Evolutionary conservation across 2,888 invertebrate genomes (phyloP).

Genomic region (Monochamus alternatus): DNA sequence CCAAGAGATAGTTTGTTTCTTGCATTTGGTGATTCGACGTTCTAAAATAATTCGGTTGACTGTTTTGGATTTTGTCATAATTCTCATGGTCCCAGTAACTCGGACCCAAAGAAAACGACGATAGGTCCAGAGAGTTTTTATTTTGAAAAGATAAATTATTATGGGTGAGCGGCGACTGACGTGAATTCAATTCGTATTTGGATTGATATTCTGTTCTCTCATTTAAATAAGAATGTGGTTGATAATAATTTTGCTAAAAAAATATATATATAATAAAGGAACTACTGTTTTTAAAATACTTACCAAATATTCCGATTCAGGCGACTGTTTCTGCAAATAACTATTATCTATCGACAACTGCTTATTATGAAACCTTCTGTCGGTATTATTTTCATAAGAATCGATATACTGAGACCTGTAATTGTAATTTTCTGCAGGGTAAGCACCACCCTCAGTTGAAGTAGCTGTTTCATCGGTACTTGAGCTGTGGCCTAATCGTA

Average conservation of each 20-base stretch:
- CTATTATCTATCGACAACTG: conserved; percentile 56
- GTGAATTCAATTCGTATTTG: conserved; percentile 46
- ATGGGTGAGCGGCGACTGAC: conserved; percentile 43
- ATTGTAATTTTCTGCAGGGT: conserved; percentile 57
- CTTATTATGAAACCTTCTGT: conserved; percentile 49
- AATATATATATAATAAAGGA: conserved; percentile 29
- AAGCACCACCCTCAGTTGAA: conserved; percentile 57
- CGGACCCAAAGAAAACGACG: conserved; percentile 66
- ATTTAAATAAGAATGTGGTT: conserved; percentile 56
- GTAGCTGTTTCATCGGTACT: conserved; percentile 60
- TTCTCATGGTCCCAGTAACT: conserved; percentile 69
- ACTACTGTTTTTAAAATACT: conserved; percentile 22
- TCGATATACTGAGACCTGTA: conserved; percentile 58
- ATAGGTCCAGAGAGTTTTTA: conserved; percentile 66
- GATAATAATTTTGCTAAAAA: conserved; percentile 61
- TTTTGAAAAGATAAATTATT: conserved; percentile 60
- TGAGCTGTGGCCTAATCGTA: conserved; percentile 66
- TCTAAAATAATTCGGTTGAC: conserved; percentile 60
- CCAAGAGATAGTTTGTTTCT: conserved; percentile 66
- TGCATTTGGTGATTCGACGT: conserved; percentile 52
- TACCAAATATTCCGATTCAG: conserved; percentile 58
- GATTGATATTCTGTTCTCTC: conserved; percentile 55
- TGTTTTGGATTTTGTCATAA: conserved; percentile 60
- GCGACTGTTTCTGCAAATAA: conserved; percentile 58
- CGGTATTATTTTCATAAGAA: conserved; percentile 54